Conservation (phyloP, 53 echinoderm and acorn worm genomes). For the Crossaster papposus region DNA sequence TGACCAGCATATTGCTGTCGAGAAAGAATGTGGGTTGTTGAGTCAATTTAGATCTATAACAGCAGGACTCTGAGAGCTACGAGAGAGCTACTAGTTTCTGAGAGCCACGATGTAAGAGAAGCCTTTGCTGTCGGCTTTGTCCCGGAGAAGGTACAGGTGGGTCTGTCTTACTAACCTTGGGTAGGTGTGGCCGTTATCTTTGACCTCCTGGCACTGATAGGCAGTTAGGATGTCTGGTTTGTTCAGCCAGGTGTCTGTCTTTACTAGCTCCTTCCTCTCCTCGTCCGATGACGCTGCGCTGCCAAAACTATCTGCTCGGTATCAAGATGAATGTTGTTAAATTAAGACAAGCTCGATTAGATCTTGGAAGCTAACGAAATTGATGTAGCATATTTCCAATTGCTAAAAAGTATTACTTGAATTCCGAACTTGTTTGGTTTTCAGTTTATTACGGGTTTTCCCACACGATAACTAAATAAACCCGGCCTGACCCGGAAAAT, state of each 20-base stretch:
- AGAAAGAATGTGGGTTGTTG: not conserved
- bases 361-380: not conserved
- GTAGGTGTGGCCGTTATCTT: constrained; percentile 90
- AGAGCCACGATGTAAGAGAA: constrained; percentile 93
- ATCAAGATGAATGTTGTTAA: too few relatives aligned
- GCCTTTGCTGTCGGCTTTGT: constrained; percentile 74
- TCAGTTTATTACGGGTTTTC: too few relatives aligned
- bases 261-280: constrained; percentile 92
- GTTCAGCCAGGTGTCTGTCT: constrained; percentile 92
- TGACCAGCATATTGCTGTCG: constrained; percentile 79
- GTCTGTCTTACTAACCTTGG: constrained; percentile 89
- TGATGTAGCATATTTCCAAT: too few relatives aligned
- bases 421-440: too few relatives aligned
- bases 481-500: too few relatives aligned
- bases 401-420: too few relatives aligned
- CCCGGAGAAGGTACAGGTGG: constrained; percentile 87
- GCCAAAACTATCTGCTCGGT: constrained; percentile 70
- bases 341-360: too few relatives aligned
- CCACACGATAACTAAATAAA: too few relatives aligned
- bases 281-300: constrained; percentile 87
- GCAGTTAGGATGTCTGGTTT: constrained; percentile 87
- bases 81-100: not conserved
- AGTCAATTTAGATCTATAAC: too few relatives aligned
- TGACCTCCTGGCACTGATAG: constrained; percentile 93
- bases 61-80: too few relatives aligned